These are phyloP conservation scores for Brachyhypopomus gauderio DNA, from an alignment of 2,113 vertebrate species.

Conservation along the genomic window DNA sequence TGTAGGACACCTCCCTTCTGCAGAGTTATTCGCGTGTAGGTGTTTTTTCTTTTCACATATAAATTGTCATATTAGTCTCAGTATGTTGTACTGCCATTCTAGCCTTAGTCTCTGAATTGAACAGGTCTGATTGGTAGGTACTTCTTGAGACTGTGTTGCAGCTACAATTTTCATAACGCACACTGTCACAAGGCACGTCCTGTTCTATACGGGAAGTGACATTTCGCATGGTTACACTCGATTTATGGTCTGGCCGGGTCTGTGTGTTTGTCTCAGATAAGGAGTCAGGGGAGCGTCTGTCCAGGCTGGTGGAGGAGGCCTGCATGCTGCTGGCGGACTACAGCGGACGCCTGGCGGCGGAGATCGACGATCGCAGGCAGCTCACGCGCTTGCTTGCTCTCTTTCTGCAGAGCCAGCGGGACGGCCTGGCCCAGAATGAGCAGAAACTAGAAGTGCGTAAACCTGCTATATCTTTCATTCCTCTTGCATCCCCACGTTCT, in stretches of 20 bases:
- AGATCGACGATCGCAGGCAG: conserved; percentile 96
- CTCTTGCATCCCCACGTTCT: conserved; percentile 50
- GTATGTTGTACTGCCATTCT: too few species aligned
- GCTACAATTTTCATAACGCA: too few species aligned
- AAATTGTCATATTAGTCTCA: too few species aligned
- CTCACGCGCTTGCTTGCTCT: conserved; percentile 91
- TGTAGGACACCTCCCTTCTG: conserved; percentile 94
- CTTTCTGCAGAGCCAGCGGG: conserved; percentile 95
- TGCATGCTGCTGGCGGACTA: conserved; percentile 98
- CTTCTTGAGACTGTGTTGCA: too few species aligned
- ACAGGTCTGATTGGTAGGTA: too few species aligned
- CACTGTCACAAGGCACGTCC: neutral
- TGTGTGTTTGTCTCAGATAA: conserved; percentile 67
- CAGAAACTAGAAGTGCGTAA: conserved; percentile 99
- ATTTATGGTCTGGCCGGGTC: conserved; percentile 55
- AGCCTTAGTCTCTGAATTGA: too few species aligned
- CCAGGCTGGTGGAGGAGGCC: conserved; percentile 85
- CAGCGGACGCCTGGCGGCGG: conserved; percentile 95
- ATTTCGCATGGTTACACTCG: neutral
- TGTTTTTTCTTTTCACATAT: too few species aligned
- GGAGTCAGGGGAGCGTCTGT: conserved; percentile 74
- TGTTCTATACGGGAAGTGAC: neutral
- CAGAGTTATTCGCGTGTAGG: conserved; percentile 76
- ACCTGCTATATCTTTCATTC: conserved; percentile 60
- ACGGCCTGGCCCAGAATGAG: conserved; percentile 93